phyloP scores from a whole-genome alignment of 2,888 invertebrate species.

The Conchocele bisecta region DNA sequence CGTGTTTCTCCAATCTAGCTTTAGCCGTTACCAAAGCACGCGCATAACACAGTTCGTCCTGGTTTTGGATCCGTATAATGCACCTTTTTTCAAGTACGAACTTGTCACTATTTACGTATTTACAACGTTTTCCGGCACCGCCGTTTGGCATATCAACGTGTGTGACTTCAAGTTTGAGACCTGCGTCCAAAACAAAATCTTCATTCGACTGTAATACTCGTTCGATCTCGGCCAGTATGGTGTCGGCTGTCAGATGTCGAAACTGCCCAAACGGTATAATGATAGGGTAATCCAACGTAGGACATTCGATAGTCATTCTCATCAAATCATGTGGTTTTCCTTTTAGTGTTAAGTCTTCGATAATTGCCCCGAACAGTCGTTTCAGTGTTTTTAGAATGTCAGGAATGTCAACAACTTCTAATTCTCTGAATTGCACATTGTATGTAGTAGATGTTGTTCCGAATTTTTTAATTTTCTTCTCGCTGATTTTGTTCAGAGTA shows the following conservation, averaged over 20 bases:
- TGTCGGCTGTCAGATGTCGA: neutral
- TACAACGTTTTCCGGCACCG: neutral
- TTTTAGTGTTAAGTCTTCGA: neutral
- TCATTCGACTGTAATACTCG: conserved; percentile 10
- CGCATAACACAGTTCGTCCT: conserved; percentile 5
- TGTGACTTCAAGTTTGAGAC: neutral
- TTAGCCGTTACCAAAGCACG: conserved; percentile 6
- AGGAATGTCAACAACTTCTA: neutral
- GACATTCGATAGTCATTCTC: neutral
- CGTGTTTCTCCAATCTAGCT: neutral
- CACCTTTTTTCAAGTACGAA: neutral
- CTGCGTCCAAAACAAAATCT: neutral
- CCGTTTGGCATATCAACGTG: neutral
- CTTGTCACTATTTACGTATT: neutral
- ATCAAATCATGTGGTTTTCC: neutral
- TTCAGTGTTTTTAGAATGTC: neutral
- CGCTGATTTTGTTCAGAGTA: neutral
- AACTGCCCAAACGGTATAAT: neutral
- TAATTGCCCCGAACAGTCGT: neutral
- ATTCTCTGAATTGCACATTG: neutral
- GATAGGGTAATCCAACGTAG: conserved; percentile 8
- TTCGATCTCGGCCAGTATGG: conserved; percentile 3
- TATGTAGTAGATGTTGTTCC: neutral
- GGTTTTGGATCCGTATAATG: neutral
- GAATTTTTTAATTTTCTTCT: neutral